Percentiles rank a stretch among this genome's conserved stretches.
These are phyloP conservation scores for Volucella inanis DNA, from an alignment of 2,888 invertebrate genomes.

Conservation along the genomic window DNA sequence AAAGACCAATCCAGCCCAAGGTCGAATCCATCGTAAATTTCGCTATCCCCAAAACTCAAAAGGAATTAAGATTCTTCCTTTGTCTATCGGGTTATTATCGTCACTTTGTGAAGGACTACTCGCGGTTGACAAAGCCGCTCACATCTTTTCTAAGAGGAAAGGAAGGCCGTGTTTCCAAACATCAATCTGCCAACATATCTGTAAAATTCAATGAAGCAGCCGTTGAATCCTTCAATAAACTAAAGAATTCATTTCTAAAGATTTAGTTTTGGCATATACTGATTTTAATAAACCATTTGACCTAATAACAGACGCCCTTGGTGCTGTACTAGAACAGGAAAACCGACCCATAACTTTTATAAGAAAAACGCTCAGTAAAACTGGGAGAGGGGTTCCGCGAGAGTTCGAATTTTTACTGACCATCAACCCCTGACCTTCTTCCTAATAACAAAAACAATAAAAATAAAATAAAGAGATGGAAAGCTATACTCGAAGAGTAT, in stretches of 20 bases:
- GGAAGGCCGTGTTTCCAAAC: conserved; percentile 52
- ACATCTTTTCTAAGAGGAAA: conserved; percentile 29
- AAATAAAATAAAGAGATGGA: conserved; percentile 32
- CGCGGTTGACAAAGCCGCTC: no score
- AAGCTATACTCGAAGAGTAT: conserved; percentile 53
- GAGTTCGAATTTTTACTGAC: conserved; percentile 40
- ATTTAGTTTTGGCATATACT: conserved; percentile 18
- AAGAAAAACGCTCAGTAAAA: no score
- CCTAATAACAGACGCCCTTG: conserved; percentile 40
- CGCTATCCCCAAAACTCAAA: no score
- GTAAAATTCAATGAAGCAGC: conserved; percentile 33
- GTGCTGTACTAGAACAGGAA: conserved; percentile 45
- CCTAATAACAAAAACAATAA: conserved; percentile 33
- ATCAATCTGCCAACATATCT: conserved; percentile 26
- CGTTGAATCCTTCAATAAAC: conserved; percentile 31
- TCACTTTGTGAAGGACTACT: no score
- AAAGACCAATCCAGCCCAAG: no score
- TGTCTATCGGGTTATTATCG: no score
- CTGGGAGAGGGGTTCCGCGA: conserved; percentile 22
- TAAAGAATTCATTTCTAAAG: conserved; percentile 28
- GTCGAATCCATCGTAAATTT: no score
- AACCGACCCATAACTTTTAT: no score
- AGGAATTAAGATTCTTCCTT: no score
- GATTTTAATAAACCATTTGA: conserved; percentile 33
- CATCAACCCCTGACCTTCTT: conserved; percentile 46